These are phyloP conservation scores for Pocota personata DNA, from an alignment of 2,888 invertebrate genomes.

Conservation along the genomic window DNA sequence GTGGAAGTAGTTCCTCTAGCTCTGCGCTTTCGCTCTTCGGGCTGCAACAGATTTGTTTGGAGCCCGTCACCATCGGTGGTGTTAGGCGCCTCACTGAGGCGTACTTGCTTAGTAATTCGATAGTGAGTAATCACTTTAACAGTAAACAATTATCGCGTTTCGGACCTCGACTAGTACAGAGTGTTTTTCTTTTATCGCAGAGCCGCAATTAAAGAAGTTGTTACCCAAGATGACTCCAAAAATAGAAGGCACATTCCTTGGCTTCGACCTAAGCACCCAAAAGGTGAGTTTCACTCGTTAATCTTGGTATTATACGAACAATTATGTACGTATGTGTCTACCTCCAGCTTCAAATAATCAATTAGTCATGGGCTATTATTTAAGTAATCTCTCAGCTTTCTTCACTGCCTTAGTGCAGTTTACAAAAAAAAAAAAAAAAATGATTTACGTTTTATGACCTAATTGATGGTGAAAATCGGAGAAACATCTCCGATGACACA, in stretches of 20 bases:
- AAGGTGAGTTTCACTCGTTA: slow-evolving; percentile 84
- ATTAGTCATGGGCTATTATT: slow-evolving; percentile 58
- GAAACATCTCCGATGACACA: slow-evolving; percentile 3
- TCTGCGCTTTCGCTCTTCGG: background rate
- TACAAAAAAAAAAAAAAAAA: background rate
- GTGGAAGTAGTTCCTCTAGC: slow-evolving; percentile 56
- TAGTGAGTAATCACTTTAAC: background rate
- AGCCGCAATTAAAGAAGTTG: background rate
- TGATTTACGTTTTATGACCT: slow-evolving; percentile 22
- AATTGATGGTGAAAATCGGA: slow-evolving; percentile 17
- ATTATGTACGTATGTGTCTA: no score
- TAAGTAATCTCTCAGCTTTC: slow-evolving; percentile 13
- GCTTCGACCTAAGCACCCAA: slow-evolving; percentile 94
- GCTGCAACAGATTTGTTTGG: slow-evolving; percentile 9
- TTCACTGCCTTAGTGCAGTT: background rate
- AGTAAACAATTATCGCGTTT: background rate
- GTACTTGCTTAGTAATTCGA: background rate
- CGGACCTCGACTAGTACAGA: background rate
- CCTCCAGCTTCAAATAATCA: slow-evolving; percentile 1
- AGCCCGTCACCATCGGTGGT: slow-evolving; percentile 4
- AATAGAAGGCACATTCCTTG: slow-evolving; percentile 86
- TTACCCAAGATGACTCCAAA: slow-evolving; percentile 66
- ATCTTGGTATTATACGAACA: background rate
- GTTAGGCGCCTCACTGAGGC: slow-evolving; percentile 4
- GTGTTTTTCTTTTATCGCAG: background rate